A percentile compares a stretch with the other conserved stretches of the same genome.
Conservation (phyloP, 1,140 invertebrate genomes). For the Trachelipus rathkii region DNA sequence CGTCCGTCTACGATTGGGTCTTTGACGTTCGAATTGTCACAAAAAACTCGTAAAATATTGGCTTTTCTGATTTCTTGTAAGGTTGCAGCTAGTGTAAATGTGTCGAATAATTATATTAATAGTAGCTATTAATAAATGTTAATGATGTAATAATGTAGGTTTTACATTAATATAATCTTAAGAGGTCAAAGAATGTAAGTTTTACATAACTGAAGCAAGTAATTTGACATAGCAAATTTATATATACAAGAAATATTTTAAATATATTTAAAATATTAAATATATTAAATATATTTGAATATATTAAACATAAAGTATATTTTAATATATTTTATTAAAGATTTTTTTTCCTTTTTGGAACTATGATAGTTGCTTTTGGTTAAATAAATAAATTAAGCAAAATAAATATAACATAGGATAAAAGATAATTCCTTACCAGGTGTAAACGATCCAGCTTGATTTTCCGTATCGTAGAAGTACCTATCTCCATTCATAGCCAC, state of each 20-base stretch:
- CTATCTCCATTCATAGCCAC: constrained; percentile 53
- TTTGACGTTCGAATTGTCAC: background rate
- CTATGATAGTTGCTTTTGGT: too few species aligned
- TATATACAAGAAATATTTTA: too few species aligned
- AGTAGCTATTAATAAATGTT: background rate
- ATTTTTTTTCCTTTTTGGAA: too few species aligned
- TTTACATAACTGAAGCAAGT: too few species aligned
- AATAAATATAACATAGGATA: background rate
- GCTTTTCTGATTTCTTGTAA: background rate
- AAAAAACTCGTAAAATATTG: background rate
- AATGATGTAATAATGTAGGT: background rate
- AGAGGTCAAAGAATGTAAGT: too few species aligned
- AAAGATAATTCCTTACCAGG: constrained; percentile 57
- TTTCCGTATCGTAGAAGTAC: constrained; percentile 59
- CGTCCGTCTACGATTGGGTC: background rate
- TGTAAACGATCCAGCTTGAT: constrained; percentile 67
- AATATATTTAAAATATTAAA: too few species aligned
- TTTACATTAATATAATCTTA: background rate
- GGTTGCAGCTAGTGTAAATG: background rate
- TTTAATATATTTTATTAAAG: too few species aligned
- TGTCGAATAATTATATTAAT: too few species aligned
- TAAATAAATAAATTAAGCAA: background rate
- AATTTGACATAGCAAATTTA: too few species aligned
- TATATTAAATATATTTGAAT: too few species aligned
- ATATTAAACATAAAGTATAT: too few species aligned